Base-by-base conservation (phyloP, 2,113 vertebrate genomes). In the Thymallus thymallus region DNA sequence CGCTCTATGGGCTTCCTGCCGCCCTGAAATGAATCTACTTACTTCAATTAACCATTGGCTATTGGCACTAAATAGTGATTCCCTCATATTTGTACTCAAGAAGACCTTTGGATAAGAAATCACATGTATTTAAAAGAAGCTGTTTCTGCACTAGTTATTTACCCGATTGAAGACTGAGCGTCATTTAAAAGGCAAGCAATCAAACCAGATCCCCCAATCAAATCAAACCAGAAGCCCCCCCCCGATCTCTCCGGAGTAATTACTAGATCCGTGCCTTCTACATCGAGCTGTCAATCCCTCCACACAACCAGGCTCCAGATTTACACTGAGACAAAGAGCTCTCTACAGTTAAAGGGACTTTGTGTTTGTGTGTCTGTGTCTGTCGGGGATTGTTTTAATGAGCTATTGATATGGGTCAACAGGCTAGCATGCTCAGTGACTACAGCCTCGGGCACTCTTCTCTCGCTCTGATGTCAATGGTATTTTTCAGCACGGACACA, bases 331-430 rank as follows among this genome's bases (percentile, higher is more conserved):
- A 20, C 51, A 55, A 14, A 55, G 51, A 0, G 13, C 51, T 16
- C 18, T 55, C 51, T 55, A 55, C 18, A 20, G 7, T 18, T 55
- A 41, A 41, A 10, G 35, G 35, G 35, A 41, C 10, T 41, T 7
- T 55, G 51, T 55, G 48, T 55, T 14, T 55, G 51, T 55, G 51
- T 60, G 46, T 23, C 45, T 48, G 10, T 5, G n/a, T 26, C 10
- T 46, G 23, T 26, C n/a, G 16, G 66, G 35, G 9, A 41, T 41
- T 63, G 55, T 16, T 71, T 61, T 77, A 78, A 82, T 78, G 65
- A 77, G 71, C 18, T 73, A 76, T 71, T 77, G 75, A 73, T 71
- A 61, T 45, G 69, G 66, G 62, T 58, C 72, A 70, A 23, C 45
- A 72, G 20, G 55, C 24, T 62, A 32, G 10, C 35, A 41, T 41